Percentiles rank a stretch among this genome's conserved stretches.
These are phyloP conservation scores for Leptopilina syphax DNA, from an alignment of 2,888 invertebrate species.

Conservation along the genomic window DNA sequence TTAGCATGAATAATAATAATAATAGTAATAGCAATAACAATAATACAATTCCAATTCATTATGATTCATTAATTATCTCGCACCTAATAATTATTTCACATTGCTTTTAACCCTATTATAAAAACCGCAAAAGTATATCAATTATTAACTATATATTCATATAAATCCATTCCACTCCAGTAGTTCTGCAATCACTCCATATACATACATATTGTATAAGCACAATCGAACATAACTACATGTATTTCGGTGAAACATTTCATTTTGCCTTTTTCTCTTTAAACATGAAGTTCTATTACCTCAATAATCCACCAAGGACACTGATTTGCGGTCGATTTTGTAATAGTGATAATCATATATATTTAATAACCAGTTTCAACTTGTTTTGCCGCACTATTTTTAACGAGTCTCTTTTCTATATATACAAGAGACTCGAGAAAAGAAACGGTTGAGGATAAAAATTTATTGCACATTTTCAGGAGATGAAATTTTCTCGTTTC, in stretches of 20 bases:
- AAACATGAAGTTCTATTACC: background rate
- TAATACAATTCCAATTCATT: too few relatives aligned
- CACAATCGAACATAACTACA: background rate
- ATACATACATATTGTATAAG: background rate
- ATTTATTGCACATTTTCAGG: constrained; percentile 15
- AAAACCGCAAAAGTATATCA: background rate
- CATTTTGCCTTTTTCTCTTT: background rate
- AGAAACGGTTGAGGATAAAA: background rate
- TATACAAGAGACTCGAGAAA: background rate
- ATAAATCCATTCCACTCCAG: background rate
- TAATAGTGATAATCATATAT: background rate
- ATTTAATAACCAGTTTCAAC: constrained; percentile 10
- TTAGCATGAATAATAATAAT: too few relatives aligned
- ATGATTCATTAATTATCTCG: too few relatives aligned
- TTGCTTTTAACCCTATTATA: background rate
- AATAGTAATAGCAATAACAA: too few relatives aligned
- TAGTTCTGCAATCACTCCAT: background rate
- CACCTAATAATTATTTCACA: too few relatives aligned
- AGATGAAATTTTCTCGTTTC: constrained; percentile 3
- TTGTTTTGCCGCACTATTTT: background rate
- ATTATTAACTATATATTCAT: background rate
- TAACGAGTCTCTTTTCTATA: background rate
- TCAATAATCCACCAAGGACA: background rate
- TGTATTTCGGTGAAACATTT: constrained; percentile 13
- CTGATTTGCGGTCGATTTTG: background rate